phyloP scores from a whole-genome alignment of 2,888 invertebrate species.

The Amphipoea oculea region DNA sequence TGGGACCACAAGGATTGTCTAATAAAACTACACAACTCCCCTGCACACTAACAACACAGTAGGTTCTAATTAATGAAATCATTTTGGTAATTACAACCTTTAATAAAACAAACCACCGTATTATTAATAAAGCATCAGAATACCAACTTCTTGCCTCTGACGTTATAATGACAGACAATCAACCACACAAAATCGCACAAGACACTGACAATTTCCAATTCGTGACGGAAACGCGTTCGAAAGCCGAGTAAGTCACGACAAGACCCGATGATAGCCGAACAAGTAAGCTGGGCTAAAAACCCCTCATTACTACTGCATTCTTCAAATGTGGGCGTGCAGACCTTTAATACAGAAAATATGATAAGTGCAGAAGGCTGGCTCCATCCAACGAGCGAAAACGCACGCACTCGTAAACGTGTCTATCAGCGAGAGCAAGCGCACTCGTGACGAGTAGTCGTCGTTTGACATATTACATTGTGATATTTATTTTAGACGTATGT shows the following conservation, averaged over 20 bases:
- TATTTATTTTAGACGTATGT: no score
- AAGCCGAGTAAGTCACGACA: slow-evolving; percentile 64
- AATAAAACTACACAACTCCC: not conserved
- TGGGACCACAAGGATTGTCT: not conserved
- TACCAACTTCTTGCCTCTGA: slow-evolving; percentile 20
- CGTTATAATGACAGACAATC: slow-evolving; percentile 54
- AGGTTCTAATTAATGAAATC: not conserved
- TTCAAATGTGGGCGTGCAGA: slow-evolving; percentile 58
- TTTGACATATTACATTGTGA: not conserved
- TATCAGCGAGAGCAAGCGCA: not conserved
- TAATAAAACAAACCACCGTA: not conserved
- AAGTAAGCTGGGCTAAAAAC: slow-evolving; percentile 68
- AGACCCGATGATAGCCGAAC: slow-evolving; percentile 51
- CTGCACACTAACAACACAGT: not conserved
- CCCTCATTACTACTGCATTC: slow-evolving; percentile 74
- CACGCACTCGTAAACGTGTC: no score
- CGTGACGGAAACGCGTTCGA: slow-evolving; percentile 59
- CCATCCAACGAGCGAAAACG: not conserved
- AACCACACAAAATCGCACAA: slow-evolving; percentile 47
- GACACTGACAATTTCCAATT: slow-evolving; percentile 61
- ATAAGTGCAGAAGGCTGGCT: slow-evolving; percentile 6
- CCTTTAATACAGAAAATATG: slow-evolving; percentile 25
- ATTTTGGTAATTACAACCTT: not conserved
- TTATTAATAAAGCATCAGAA: slow-evolving; percentile 17
- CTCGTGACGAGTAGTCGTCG: not conserved